Evolutionary conservation across 2,888 invertebrate species (phyloP), one percentile per base, ranked within the genome.

Genomic region (Baronia brevicornis): DNA sequence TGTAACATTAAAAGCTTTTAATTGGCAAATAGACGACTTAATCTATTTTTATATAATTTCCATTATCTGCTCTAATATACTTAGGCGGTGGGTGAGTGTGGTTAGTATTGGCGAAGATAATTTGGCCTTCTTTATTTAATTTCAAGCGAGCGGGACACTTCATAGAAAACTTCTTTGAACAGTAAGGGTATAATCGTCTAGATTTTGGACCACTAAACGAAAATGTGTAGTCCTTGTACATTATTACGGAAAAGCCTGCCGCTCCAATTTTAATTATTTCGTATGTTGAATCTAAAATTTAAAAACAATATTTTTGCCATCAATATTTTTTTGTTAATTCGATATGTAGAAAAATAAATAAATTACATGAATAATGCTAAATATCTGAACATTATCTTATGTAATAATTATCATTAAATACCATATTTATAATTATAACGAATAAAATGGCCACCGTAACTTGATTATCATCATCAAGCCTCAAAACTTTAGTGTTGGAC

Each of bases 61-160:
- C 35, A 2, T 13, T 8, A 4, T 26, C 10, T 11, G 35, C 10
- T 20, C 22, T 33, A 11, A 29, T 17, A 5, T 38, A 43, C 4
- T 39, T 30, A 2, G 54, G 56, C 4, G 51, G 46, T 7, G 23
- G 28, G 24, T 66, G 65, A 27, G 54, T 65, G 31, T 70, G 67
- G 0, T 46, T 28, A 0, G 40, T 44, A 0, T 42, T 5, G 1
- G 31, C 43, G 0, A 12, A 4, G 2, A 34, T 15, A 4, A 53
- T 43, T 5, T 21, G 8, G 1, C 43, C 46, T 2, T 20, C 20
- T 4, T 33, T 22, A 20, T 45, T 43, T 12, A 51, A 28, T 0
- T 36, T 37, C 5, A 54, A 7, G 1, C 42, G 42, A 0, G 50
- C 50, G 4, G 24, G 31, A 31, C 54, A 54, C 4, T 26, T 34